Conservation (phyloP, 92 coral and sea anemone genomes). For the Actinostola sp. region DNA sequence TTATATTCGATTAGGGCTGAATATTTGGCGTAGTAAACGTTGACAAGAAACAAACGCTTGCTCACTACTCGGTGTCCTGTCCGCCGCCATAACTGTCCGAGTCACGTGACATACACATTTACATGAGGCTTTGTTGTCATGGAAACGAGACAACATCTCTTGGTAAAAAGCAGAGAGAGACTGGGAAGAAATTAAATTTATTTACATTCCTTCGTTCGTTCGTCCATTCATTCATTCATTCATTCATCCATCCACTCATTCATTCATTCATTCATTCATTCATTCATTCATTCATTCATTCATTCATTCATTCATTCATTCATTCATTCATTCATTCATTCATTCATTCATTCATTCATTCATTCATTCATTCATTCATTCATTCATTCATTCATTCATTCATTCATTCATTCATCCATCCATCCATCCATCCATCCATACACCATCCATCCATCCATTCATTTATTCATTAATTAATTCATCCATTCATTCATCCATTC, state of each 20-base stretch:
- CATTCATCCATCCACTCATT: too few species aligned
- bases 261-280: background rate
- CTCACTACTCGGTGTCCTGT: background rate
- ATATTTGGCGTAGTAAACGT: slow-evolving; percentile 19
- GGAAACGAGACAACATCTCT: slow-evolving; percentile 23
- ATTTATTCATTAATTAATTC: too few species aligned
- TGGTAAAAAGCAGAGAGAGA: background rate
- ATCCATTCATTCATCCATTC: too few species aligned
- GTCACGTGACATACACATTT: slow-evolving; percentile 38
- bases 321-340: too few species aligned
- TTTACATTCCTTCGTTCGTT: background rate
- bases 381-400: too few species aligned
- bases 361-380: too few species aligned
- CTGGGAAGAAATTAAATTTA: background rate
- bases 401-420: too few species aligned
- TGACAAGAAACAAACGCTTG: slow-evolving; percentile 7
- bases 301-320: too few species aligned
- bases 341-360: too few species aligned
- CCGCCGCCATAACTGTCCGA: slow-evolving; percentile 28
- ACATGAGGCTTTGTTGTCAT: slow-evolving; percentile 5
- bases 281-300: background rate
- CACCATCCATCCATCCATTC: too few species aligned
- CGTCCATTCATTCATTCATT: too few species aligned
- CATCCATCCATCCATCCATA: too few species aligned
- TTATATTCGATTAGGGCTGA: background rate